phyloP scores from a whole-genome alignment of 2,888 invertebrate species.

The Coenonympha glycerion region DNA sequence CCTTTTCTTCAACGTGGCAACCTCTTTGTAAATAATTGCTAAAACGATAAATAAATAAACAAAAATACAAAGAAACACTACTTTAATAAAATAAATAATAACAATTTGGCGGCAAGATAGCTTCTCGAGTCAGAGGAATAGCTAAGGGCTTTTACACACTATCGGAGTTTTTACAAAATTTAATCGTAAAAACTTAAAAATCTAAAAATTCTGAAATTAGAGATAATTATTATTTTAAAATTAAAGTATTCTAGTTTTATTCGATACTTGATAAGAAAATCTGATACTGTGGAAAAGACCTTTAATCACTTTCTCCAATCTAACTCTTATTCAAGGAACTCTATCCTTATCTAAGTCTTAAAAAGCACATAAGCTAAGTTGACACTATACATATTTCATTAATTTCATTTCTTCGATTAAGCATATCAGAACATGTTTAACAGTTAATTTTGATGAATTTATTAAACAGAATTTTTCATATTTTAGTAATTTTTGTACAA shows the following conservation, averaged over 20 bases:
- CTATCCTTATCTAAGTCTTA: slow-evolving; percentile 42
- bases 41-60: slow-evolving; percentile 18
- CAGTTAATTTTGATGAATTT: too few species aligned
- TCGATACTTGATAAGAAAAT: too few species aligned
- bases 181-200: neutral
- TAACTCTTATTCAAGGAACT: slow-evolving; percentile 55
- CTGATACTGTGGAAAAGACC: neutral
- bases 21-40: neutral
- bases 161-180: neutral
- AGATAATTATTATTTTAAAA: too few species aligned
- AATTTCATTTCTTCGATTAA: neutral
- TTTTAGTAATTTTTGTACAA: too few species aligned
- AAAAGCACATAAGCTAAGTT: slow-evolving; percentile 17
- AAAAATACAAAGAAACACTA: slow-evolving; percentile 30
- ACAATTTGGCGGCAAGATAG: slow-evolving; percentile 73
- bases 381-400: slow-evolving; percentile 7
- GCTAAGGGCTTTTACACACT: slow-evolving; percentile 3
- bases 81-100: slow-evolving; percentile 61
- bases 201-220: too few species aligned
- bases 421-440: too few species aligned
- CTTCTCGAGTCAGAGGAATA: slow-evolving; percentile 50
- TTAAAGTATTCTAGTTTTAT: neutral
- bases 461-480: too few species aligned
- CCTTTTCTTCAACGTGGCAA: too few species aligned
- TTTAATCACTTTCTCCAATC: slow-evolving; percentile 20